These are phyloP conservation scores for Lasioglossum morio DNA, from an alignment of 2,888 invertebrate species.

Conservation along the genomic window DNA sequence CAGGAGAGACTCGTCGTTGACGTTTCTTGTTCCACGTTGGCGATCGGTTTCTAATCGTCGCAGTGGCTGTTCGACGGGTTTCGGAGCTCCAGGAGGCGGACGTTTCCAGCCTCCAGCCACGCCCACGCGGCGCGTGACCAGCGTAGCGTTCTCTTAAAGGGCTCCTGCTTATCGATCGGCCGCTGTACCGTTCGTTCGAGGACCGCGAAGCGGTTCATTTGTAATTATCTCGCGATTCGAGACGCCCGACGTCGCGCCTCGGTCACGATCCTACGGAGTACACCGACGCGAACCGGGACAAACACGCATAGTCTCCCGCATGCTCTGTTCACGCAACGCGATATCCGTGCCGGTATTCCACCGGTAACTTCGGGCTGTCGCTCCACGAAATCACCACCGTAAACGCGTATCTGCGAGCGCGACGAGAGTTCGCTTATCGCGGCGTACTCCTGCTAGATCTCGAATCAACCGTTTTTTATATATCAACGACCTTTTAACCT, in stretches of 20 bases:
- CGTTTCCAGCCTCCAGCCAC: neutral
- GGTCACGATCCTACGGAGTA: neutral
- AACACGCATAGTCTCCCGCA: neutral
- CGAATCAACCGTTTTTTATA: conserved; percentile 43
- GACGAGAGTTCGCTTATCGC: conserved; percentile 9
- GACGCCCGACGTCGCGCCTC: neutral
- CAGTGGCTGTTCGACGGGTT: neutral
- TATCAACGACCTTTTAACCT: conserved; percentile 43
- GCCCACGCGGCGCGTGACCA: neutral
- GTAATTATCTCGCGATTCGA: neutral
- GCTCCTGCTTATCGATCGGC: neutral
- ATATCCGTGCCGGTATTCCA: neutral
- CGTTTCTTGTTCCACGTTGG: conserved; percentile 12
- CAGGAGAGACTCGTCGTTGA: neutral
- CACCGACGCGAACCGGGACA: conserved; percentile 1
- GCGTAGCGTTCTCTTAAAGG: neutral
- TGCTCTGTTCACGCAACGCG: neutral
- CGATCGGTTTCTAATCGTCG: neutral
- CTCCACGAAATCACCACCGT: neutral
- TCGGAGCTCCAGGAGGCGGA: neutral
- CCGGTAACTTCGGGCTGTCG: conserved; percentile 13
- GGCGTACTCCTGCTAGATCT: conserved; percentile 27
- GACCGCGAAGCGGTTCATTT: conserved; percentile 1
- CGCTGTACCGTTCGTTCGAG: conserved; percentile 3
- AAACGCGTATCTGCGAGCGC: neutral